Conservation (phyloP, 1,140 invertebrate species). For the Zaprionus gabonicus region DNA sequence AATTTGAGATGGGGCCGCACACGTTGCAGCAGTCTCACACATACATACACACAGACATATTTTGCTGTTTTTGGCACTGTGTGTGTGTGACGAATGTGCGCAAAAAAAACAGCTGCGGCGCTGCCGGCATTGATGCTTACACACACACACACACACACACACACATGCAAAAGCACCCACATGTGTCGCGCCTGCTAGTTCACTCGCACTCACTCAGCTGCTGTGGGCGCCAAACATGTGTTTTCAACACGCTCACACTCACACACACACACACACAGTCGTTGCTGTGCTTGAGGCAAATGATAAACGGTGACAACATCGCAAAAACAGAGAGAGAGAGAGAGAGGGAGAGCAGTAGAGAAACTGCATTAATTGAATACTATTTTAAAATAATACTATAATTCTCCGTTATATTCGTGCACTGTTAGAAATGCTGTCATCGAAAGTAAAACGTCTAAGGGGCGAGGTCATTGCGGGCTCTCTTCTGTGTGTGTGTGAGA, state of each 20-base stretch:
- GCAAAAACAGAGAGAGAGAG: slow-evolving; percentile 1
- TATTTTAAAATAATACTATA: slow-evolving; percentile 32
- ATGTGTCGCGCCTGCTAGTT: slow-evolving; percentile 45
- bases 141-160: slow-evolving; percentile 7
- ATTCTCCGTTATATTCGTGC: neutral
- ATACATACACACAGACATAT: slow-evolving; percentile 6
- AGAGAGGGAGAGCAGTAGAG: neutral
- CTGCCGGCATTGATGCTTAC: slow-evolving; percentile 56
- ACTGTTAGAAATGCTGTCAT: slow-evolving; percentile 59
- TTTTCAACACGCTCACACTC: slow-evolving; percentile 51
- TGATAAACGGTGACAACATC: slow-evolving; percentile 50
- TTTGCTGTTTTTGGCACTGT: slow-evolving; percentile 36
- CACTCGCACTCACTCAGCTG: slow-evolving; percentile 77
- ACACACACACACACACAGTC: slow-evolving; percentile 23
- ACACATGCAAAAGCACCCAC: slow-evolving; percentile 18
- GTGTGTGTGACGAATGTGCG: slow-evolving; percentile 18
- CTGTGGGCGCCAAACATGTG: slow-evolving; percentile 77
- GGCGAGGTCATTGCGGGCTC: slow-evolving; percentile 56
- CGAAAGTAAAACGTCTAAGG: slow-evolving; percentile 42
- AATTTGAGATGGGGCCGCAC: slow-evolving; percentile 68
- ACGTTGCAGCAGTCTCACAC: slow-evolving; percentile 53
- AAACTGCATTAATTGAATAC: slow-evolving; percentile 35
- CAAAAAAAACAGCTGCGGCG: slow-evolving; percentile 70
- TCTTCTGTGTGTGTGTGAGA: neutral
- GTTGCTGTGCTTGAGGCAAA: slow-evolving; percentile 6